A percentile compares a stretch with the other conserved stretches of the same genome.
Evolutionary conservation across 2,797 vertebrate species (phyloP).

Genomic region (Enteromius afrohamiltoni): DNA sequence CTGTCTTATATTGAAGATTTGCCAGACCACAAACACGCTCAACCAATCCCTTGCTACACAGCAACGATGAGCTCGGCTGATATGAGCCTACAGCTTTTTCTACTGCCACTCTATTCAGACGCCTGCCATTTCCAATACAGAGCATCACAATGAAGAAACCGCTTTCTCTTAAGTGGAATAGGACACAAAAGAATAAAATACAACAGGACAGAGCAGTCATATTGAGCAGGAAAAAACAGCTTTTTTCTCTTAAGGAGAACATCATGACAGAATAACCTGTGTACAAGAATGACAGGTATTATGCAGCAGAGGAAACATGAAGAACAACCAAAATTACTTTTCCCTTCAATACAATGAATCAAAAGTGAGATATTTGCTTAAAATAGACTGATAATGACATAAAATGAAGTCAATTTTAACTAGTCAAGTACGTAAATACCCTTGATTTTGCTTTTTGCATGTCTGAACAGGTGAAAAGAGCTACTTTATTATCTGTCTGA

Average conservation of each 20-base stretch:
- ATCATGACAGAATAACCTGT: background rate
- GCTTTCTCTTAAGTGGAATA: background rate
- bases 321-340: background rate
- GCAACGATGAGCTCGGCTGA: background rate
- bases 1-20: constrained; percentile 41
- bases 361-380: background rate
- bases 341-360: constrained; percentile 1
- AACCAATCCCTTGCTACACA: constrained; percentile 27
- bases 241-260: constrained; percentile 2
- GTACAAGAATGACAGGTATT: background rate
- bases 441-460: background rate
- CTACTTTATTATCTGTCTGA: constrained; percentile 19
- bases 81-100: constrained; percentile 32
- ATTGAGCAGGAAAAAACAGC: background rate
- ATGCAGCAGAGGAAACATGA: constrained; percentile 6
- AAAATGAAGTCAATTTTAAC: background rate
- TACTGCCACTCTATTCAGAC: constrained; percentile 21
- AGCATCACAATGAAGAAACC: background rate
- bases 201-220: background rate
- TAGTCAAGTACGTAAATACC: constrained; percentile 1
- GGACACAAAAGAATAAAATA: constrained; percentile 22
- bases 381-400: constrained; percentile 10
- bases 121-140: constrained; percentile 19
- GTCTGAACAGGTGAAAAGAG: constrained; percentile 22
- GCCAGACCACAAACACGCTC: constrained; percentile 38